Evolutionary conservation across 2,113 vertebrate genomes (phyloP).

Genomic region (Plecotus auritus): DNA sequence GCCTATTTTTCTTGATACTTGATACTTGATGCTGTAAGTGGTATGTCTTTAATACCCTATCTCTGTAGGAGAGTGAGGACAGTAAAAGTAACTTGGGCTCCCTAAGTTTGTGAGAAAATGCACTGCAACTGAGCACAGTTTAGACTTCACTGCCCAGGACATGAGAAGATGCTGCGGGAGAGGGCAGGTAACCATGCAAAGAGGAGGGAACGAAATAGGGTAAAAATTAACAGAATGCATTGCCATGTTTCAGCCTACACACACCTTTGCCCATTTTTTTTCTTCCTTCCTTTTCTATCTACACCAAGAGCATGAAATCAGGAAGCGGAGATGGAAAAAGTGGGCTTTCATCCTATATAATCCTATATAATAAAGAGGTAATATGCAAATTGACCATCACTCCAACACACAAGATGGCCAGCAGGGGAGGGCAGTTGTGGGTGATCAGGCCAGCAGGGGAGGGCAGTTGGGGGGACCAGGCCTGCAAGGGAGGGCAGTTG

Average conservation of each 20-base stretch:
- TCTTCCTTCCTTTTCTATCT: background rate
- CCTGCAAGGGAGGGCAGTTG: too few relatives aligned
- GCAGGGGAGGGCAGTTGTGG: too few relatives aligned
- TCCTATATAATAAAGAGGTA: too few relatives aligned
- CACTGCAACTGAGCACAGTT: background rate
- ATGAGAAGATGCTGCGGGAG: background rate
- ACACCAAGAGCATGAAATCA: background rate
- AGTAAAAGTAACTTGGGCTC: background rate
- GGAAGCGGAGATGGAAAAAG: background rate
- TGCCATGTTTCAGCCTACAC: background rate
- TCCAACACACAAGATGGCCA: too few relatives aligned
- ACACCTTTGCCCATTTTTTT: background rate
- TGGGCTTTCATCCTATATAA: background rate
- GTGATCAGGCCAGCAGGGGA: too few relatives aligned
- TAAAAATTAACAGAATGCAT: background rate
- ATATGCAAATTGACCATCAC: too few relatives aligned
- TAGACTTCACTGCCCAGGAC: background rate
- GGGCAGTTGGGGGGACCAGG: too few relatives aligned
- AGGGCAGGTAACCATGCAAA: background rate
- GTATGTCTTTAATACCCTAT: background rate
- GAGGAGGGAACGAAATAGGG: background rate
- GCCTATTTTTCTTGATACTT: background rate
- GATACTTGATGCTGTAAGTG: background rate
- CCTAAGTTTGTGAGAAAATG: background rate
- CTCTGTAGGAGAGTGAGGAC: background rate